Evolutionary conservation across 2,797 vertebrate species (phyloP).

Genomic region (Myotis pilosus): DNA sequence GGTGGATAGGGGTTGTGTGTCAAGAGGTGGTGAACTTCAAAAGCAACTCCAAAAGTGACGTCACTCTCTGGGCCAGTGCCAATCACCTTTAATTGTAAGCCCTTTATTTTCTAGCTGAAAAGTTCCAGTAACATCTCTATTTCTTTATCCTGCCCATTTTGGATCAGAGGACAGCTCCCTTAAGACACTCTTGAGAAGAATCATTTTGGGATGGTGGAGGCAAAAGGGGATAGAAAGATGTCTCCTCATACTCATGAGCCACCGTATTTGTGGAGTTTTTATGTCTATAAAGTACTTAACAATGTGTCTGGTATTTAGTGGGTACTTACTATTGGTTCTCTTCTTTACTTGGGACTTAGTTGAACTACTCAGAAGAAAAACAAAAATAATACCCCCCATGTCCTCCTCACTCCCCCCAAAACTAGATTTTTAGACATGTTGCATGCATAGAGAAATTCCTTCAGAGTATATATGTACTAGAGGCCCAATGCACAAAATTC

Average conservation of each 20-base stretch:
- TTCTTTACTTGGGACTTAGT: constrained; percentile 21
- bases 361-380: not conserved
- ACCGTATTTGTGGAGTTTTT: not conserved
- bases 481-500: too few relatives aligned
- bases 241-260: not conserved
- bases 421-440: not conserved
- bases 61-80: not conserved
- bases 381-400: not conserved
- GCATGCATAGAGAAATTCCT: not conserved
- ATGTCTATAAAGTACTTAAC: not conserved
- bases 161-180: not conserved
- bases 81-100: not conserved
- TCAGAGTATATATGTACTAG: not conserved
- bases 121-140: not conserved
- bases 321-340: not conserved
- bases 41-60: not conserved
- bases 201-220: not conserved
- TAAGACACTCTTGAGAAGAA: not conserved
- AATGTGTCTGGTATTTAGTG: not conserved
- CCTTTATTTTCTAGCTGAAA: constrained; percentile 21
- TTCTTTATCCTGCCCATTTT: not conserved
- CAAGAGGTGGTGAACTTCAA: not conserved
- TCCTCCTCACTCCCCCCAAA: not conserved
- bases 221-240: not conserved
- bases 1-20: not conserved